Evolutionary conservation across 2,797 vertebrate species (phyloP), one percentile per base, ranked within the genome.

Genomic region (Enteromius viviparus): DNA sequence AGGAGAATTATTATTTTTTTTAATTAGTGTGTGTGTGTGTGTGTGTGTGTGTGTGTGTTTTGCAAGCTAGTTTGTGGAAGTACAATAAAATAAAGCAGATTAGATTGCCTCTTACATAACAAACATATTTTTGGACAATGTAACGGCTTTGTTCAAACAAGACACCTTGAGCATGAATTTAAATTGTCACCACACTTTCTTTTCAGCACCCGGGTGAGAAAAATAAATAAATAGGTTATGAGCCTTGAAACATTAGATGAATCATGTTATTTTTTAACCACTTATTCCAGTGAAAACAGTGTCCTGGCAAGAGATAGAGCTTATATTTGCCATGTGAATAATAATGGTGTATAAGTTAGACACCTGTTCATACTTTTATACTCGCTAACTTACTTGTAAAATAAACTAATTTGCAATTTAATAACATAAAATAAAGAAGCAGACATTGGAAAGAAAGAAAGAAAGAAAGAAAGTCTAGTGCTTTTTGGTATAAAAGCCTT

Each of bases 271-370:
- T 83, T 76, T 80, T 45, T 45, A 83, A 69, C 76, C 76, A 76
- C 42, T 58, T 80, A 81, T 78, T 85, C 60, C 60, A 75, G 34
- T 47, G 49, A 81, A 85, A 85, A 80, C 70, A 55, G 66, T 68
- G 53, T 85, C 37, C 66, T 68, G 75, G 75, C 68, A 49, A 78
- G 75, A 66, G 45, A 76, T 60, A 21, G 15, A 47, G 74, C 47
- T 66, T n/a, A 47, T 47, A 64, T 82, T 85, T 85, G 72, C 70
- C 37, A 76, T 82, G 75, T 78, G 68, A 85, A 45, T 85, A 45
- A 45, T 51, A 29, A 74, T 74, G 69, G 58, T 19, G 26, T 66
- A 72, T 74, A 34, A 72, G 42, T 64, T 62, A 62, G 58, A 14
- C 58, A 81, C 70, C 45, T 75, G 58, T 37, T 65, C 45, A 21